Evolutionary conservation across 2,888 invertebrate species (phyloP).

Genomic region (Stenurella melanura): DNA sequence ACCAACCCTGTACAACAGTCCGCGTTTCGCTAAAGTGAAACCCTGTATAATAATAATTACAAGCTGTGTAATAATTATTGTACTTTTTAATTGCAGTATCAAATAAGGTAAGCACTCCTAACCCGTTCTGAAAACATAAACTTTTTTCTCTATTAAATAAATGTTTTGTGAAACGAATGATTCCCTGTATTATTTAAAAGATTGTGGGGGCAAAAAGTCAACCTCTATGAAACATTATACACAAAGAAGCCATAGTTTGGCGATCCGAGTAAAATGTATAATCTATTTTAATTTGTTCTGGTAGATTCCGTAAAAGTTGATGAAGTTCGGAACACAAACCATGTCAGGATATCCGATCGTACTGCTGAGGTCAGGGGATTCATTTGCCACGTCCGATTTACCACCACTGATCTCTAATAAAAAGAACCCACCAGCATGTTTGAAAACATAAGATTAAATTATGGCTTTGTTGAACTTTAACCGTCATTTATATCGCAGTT

Average conservation of each 20-base stretch:
- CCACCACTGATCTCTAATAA: constrained; percentile 24
- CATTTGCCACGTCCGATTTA: constrained; percentile 19
- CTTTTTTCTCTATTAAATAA: no score
- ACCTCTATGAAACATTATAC: constrained; percentile 22
- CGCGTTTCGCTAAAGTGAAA: no score
- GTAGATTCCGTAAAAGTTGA: constrained; percentile 33
- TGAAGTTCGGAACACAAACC: constrained; percentile 28
- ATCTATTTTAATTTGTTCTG: constrained; percentile 36
- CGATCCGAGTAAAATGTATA: constrained; percentile 31
- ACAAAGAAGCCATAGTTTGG: constrained; percentile 21
- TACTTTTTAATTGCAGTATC: no score
- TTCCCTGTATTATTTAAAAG: not conserved
- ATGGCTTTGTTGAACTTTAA: constrained; percentile 1
- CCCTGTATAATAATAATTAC: no score
- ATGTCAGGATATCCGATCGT: constrained; percentile 32
- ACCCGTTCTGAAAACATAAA: no score
- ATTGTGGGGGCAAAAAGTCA: constrained; percentile 14
- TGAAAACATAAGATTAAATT: constrained; percentile 22
- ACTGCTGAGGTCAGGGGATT: constrained; percentile 26
- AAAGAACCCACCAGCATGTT: constrained; percentile 19
- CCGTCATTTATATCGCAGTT: not conserved
- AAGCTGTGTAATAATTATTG: no score
- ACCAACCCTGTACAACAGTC: no score
- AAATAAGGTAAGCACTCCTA: no score
- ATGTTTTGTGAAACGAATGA: not conserved